Evolutionary conservation across 2,797 vertebrate species (phyloP).

Genomic region (Premnoplex brunnescens): DNA sequence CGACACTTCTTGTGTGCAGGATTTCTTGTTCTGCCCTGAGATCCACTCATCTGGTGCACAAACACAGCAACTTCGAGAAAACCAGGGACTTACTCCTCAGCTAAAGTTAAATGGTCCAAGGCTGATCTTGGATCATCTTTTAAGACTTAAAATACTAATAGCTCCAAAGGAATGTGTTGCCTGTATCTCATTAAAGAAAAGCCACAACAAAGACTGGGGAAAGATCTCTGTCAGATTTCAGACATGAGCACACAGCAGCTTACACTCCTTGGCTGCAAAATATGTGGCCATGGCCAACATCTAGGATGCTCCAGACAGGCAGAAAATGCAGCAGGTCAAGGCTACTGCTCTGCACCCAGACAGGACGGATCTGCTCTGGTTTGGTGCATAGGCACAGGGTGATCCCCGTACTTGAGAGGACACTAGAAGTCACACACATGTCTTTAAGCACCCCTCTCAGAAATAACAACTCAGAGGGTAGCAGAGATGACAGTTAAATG

Average conservation of each 20-base stretch:
- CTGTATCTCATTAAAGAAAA: not conserved
- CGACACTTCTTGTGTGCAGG: fast-evolving
- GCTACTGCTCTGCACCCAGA: not conserved
- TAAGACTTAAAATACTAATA: not conserved
- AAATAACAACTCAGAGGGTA: not conserved
- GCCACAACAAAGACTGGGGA: not conserved
- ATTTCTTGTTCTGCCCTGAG: not conserved
- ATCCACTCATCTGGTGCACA: not conserved
- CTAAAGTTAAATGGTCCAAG: not conserved
- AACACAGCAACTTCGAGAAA: not conserved
- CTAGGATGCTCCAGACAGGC: not conserved
- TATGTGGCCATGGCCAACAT: not conserved
- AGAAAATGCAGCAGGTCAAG: not conserved
- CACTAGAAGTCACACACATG: not conserved
- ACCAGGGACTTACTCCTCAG: not conserved
- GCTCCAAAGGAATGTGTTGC: not conserved
- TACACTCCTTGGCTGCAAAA: not conserved
- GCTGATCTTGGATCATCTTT: not conserved
- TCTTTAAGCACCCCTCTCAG: not conserved
- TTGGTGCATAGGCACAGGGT: fast-evolving
- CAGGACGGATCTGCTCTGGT: not conserved
- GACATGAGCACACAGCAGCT: not conserved
- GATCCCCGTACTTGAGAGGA: not conserved
- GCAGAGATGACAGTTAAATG: not conserved
- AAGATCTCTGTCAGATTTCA: not conserved